Percentiles rank a stretch among this genome's conserved stretches.
Conservation (phyloP, 2,113 vertebrate species). For the Leptobrachium ailaonicum region DNA sequence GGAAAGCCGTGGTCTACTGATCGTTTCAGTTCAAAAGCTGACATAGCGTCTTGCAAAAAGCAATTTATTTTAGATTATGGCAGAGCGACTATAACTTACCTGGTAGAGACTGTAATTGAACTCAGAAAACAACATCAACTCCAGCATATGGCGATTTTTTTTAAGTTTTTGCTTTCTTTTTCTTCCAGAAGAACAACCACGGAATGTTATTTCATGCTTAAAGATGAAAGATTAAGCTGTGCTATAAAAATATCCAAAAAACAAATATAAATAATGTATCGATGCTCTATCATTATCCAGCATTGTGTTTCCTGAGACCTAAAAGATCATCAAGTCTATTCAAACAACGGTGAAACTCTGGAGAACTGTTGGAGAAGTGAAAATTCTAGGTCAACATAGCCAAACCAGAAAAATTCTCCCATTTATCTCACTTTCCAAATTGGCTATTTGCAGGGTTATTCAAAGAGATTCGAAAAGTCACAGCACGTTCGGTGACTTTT, state of each 20-base stretch:
- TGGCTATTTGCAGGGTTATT: too few species aligned
- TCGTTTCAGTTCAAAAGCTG: conserved; percentile 58
- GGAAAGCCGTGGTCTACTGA: conserved; percentile 54
- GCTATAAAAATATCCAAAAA: not conserved
- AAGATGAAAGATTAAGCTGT: not conserved
- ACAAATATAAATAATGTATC: not conserved
- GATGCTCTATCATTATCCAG: not conserved
- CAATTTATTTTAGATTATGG: conserved; percentile 74
- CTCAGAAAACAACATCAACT: conserved; percentile 58
- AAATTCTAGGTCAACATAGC: too few species aligned
- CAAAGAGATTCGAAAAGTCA: too few species aligned
- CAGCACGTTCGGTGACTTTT: too few species aligned
- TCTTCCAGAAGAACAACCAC: conserved; percentile 40
- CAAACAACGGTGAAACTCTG: too few species aligned
- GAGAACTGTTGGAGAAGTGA: too few species aligned
- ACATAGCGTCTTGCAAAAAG: conserved; percentile 66
- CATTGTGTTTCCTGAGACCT: too few species aligned
- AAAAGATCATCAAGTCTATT: too few species aligned
- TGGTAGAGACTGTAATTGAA: conserved; percentile 66
- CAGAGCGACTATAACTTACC: conserved; percentile 65
- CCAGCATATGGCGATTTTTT: conserved; percentile 39
- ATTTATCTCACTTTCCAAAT: too few species aligned
- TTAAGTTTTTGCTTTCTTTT: conserved; percentile 53
- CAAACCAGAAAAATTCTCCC: too few species aligned
- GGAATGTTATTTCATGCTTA: not conserved